Evolutionary conservation across 1,140 invertebrate genomes (phyloP).

Genomic region (Melanaphis sacchari): DNA sequence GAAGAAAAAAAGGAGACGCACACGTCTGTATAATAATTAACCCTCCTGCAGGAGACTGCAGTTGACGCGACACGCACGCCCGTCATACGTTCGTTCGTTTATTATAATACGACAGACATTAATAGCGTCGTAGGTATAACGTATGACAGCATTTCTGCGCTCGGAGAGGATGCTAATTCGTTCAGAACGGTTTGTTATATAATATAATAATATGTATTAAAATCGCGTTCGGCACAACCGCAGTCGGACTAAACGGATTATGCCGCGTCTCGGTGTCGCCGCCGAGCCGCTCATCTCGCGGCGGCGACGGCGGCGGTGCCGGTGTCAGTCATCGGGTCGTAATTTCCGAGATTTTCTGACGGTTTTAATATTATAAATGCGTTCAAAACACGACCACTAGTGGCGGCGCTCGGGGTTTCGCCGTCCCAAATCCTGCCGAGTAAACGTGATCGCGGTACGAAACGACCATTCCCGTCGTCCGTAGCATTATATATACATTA

Average conservation of each 20-base stretch:
- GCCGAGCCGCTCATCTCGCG: neutral
- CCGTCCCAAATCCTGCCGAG: neutral
- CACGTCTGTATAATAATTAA: too few relatives aligned
- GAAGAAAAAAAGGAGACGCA: too few relatives aligned
- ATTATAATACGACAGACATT: neutral
- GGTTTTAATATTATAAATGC: neutral
- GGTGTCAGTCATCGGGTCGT: neutral
- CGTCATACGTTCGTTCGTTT: neutral
- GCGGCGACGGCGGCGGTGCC: neutral
- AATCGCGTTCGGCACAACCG: neutral
- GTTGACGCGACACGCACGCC: neutral
- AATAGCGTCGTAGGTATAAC: neutral
- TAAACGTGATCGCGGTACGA: neutral
- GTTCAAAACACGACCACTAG: neutral
- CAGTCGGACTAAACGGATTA: neutral
- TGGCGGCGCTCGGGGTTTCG: neutral
- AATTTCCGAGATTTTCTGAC: slow-evolving; percentile 7
- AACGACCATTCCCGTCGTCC: neutral
- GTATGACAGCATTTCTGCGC: neutral
- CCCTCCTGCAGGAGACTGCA: neutral
- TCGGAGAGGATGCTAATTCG: neutral
- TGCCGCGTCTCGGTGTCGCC: neutral
- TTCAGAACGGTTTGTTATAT: neutral
- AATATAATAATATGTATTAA: neutral
- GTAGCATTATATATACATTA: neutral